A percentile compares a stretch with the other conserved stretches of the same genome.
Conservation (phyloP, 2,888 invertebrate genomes). For the Lasius fuliginosus region DNA sequence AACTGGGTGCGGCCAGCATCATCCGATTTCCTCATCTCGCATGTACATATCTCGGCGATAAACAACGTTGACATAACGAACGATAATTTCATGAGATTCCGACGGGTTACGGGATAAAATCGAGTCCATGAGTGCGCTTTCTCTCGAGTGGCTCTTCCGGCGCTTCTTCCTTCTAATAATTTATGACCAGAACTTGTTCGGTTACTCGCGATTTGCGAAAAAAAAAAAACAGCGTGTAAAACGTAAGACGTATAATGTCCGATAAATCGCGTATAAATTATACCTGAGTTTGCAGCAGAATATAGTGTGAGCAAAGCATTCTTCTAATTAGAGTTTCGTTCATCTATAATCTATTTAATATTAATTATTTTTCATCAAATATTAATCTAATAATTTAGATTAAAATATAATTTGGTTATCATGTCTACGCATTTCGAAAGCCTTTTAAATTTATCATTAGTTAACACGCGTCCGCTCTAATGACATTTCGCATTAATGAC, state of each 20-base stretch:
- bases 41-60: conserved; percentile 11
- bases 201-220: conserved; percentile 34
- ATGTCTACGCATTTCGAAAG: not conserved
- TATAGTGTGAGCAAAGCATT: not conserved
- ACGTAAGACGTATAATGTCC: conserved; percentile 1
- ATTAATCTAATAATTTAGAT: conserved; percentile 24
- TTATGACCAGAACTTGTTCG: conserved; percentile 28
- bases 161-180: conserved; percentile 35
- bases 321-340: not conserved
- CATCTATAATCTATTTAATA: not conserved
- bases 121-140: conserved; percentile 63
- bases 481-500: too few relatives aligned
- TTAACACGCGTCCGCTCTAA: not conserved
- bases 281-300: not conserved
- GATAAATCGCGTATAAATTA: conserved; percentile 27
- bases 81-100: conserved; percentile 63
- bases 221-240: conserved; percentile 14
- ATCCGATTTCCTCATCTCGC: not conserved
- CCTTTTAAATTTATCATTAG: not conserved
- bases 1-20: conserved; percentile 23
- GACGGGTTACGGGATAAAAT: conserved; percentile 61
- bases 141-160: conserved; percentile 51
- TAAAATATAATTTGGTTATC: not conserved
- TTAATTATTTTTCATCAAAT: not conserved
- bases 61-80: conserved; percentile 60